These are phyloP conservation scores for Litocranius walleri DNA, from an alignment of 2,113 vertebrate species.

Conservation along the genomic window DNA sequence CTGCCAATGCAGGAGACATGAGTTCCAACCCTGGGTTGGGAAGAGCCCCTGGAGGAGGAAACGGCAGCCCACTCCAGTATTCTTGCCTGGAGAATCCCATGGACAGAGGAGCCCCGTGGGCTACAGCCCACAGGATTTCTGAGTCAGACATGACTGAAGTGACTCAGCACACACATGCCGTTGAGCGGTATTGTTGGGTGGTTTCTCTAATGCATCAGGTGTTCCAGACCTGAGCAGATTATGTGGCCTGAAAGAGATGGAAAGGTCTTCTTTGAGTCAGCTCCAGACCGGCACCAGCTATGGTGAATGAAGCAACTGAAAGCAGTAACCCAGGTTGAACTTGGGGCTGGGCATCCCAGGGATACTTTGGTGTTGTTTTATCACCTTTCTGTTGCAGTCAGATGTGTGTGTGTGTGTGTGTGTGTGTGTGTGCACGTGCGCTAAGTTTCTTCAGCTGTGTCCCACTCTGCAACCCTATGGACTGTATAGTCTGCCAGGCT, in stretches of 20 bases:
- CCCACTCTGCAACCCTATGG: not conserved
- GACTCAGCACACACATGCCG: not conserved
- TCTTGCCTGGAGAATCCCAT: not conserved
- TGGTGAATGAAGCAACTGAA: fast-evolving
- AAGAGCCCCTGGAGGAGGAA: not conserved
- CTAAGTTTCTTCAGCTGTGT: not conserved
- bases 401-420: fast-evolving
- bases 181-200: fast-evolving
- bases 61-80: not conserved
- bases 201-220: fast-evolving
- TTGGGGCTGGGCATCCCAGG: fast-evolving
- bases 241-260: fast-evolving
- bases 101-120: not conserved
- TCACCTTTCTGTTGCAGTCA: no score
- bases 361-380: fast-evolving
- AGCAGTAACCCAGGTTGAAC: fast-evolving
- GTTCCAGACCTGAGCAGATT: no score
- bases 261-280: fast-evolving
- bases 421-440: fast-evolving
- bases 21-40: not conserved
- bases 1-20: not conserved
- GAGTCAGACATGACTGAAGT: not conserved
- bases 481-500: not conserved
- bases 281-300: fast-evolving
- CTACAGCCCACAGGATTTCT: not conserved